Percentiles rank a stretch among this genome's conserved stretches.
Evolutionary conservation across 2,888 invertebrate genomes (phyloP).

Genomic region (Subacronicta megacephala): DNA sequence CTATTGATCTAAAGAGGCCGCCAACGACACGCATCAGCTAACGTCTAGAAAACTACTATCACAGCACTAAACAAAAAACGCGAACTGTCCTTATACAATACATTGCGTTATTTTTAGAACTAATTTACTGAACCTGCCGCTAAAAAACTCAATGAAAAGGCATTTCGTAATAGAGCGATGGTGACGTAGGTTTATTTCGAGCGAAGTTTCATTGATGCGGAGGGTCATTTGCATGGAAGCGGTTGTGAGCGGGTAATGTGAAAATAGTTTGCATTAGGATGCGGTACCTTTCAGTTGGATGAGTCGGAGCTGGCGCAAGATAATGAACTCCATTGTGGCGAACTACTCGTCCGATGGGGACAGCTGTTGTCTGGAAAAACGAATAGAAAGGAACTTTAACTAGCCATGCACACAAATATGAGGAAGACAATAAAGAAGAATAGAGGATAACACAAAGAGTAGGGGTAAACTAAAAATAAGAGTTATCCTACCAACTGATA

Average conservation of each 20-base stretch:
- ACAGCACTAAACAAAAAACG: constrained; percentile 35
- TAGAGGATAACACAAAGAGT: neutral
- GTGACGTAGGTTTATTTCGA: constrained; percentile 45
- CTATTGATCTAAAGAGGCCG: constrained; percentile 56
- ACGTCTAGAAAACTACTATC: constrained; percentile 49
- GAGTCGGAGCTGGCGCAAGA: constrained; percentile 59
- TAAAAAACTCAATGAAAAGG: constrained; percentile 48
- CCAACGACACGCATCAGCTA: constrained; percentile 55
- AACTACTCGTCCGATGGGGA: constrained; percentile 67
- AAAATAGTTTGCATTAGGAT: constrained; percentile 48
- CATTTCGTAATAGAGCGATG: constrained; percentile 38
- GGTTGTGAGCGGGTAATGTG: constrained; percentile 35
- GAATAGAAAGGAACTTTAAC: constrained; percentile 45
- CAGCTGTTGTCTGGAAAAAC: constrained; percentile 75
- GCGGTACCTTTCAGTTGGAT: constrained; percentile 76
- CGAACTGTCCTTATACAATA: constrained; percentile 46
- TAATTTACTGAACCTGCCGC: constrained; percentile 18
- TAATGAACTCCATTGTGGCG: constrained; percentile 75
- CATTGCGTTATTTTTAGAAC: constrained; percentile 51
- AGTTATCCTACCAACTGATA: too few species aligned
- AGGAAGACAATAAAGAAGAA: constrained; percentile 9
- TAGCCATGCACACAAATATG: constrained; percentile 25
- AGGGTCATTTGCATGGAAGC: constrained; percentile 54
- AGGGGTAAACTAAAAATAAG: too few species aligned
- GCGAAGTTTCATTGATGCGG: constrained; percentile 49